A percentile compares a stretch with the other conserved stretches of the same genome.
phyloP scores from a whole-genome alignment of 1,140 invertebrate genomes.

The Ceratosolen fusciceps region DNA sequence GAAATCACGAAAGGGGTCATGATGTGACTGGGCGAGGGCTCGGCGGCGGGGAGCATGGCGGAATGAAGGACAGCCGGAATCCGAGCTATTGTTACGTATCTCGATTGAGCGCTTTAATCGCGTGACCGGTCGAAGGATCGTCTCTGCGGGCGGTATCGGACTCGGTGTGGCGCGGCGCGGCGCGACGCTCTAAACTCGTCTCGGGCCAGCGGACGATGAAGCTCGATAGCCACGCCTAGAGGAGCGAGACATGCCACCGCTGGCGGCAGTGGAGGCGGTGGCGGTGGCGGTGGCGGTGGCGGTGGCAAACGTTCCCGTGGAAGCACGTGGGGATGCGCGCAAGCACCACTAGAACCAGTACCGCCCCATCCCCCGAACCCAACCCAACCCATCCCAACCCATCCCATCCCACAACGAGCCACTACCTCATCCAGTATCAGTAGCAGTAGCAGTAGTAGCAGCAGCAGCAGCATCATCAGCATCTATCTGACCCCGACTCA shows the following conservation, averaged over 20 bases:
- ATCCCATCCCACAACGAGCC: neutral
- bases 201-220: slow-evolving; percentile 25
- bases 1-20: neutral
- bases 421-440: no score
- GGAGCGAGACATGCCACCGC: neutral
- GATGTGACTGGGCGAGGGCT: no score
- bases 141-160: neutral
- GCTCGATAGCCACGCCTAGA: slow-evolving; percentile 49
- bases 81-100: slow-evolving; percentile 35
- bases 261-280: no score
- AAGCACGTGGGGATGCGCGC: slow-evolving; percentile 32
- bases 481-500: neutral
- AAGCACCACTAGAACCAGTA: no score
- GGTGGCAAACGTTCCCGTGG: slow-evolving; percentile 10
- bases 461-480: no score
- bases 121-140: slow-evolving; percentile 44
- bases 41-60: neutral
- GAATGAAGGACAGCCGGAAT: slow-evolving; percentile 43
- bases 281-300: neutral
- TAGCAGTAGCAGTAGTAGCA: no score
- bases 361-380: slow-evolving; percentile 11
- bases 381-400: neutral
- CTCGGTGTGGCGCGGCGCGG: neutral
- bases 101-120: slow-evolving; percentile 46
- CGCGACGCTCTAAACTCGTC: neutral